Evolutionary conservation across 2,797 vertebrate species (phyloP).

Genomic region (Esox lucius): DNA sequence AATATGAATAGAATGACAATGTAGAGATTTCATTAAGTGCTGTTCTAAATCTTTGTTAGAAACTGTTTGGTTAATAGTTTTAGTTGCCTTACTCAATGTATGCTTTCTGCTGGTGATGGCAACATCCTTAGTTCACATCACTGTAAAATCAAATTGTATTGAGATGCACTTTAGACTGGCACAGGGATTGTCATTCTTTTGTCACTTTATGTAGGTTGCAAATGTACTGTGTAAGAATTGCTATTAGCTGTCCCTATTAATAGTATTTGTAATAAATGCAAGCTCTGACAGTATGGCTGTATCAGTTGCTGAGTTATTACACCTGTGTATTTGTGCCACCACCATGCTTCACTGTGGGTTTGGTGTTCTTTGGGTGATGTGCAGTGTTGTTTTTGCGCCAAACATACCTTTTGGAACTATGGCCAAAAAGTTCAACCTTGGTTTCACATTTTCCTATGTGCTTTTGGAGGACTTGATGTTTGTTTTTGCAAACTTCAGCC

Average conservation of each 20-base stretch:
- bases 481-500: too few relatives aligned
- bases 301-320: neutral
- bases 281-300: neutral
- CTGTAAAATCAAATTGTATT: conserved; percentile 28
- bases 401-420: too few relatives aligned
- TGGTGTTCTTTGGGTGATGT: too few relatives aligned
- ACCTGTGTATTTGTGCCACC: neutral
- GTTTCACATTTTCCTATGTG: too few relatives aligned
- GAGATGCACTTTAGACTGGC: conserved; percentile 62
- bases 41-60: neutral
- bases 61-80: conserved; percentile 17
- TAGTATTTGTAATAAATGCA: conserved; percentile 6
- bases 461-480: too few relatives aligned
- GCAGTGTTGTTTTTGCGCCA: too few relatives aligned
- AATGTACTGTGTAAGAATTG: conserved; percentile 15
- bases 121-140: conserved; percentile 28
- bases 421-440: too few relatives aligned
- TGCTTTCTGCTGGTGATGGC: conserved; percentile 19
- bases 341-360: too few relatives aligned
- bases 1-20: neutral
- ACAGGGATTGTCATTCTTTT: conserved; percentile 28
- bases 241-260: conserved; percentile 9
- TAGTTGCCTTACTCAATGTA: neutral
- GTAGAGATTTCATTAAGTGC: neutral
- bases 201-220: conserved; percentile 38